Percentiles rank a stretch among this genome's conserved stretches.
Evolutionary conservation across 2,888 invertebrate genomes (phyloP).

Genomic region (Antitype chi): DNA sequence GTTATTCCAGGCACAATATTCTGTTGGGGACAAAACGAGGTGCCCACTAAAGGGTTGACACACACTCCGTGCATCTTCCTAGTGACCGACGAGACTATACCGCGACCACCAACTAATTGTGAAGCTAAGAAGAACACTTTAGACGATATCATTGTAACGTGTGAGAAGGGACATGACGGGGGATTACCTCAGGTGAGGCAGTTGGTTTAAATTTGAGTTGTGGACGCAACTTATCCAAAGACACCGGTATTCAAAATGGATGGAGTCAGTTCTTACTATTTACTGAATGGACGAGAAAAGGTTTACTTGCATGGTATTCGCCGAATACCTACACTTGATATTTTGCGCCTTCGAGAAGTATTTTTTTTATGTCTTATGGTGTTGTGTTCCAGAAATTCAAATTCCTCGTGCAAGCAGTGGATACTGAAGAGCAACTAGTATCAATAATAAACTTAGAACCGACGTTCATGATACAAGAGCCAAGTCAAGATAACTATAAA

Average conservation of each 20-base stretch:
- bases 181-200: conserved; percentile 82
- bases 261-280: neutral
- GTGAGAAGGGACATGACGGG: conserved; percentile 84
- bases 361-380: too few species aligned
- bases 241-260: neutral
- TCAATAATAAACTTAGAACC: conserved; percentile 84
- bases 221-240: neutral
- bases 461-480: conserved; percentile 82
- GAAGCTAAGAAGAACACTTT: conserved; percentile 72
- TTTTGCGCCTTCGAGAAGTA: neutral
- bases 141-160: conserved; percentile 78
- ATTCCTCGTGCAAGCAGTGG: conserved; percentile 76
- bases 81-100: conserved; percentile 84
- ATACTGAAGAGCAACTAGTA: conserved; percentile 76
- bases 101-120: conserved; percentile 81
- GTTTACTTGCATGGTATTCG: neutral
- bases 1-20: conserved; percentile 76
- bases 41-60: conserved; percentile 71
- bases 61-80: conserved; percentile 81
- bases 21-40: conserved; percentile 85
- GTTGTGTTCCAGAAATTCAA: conserved; percentile 83
- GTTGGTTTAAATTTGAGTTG: neutral
- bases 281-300: neutral
- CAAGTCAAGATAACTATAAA: conserved; percentile 79
- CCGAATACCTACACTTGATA: neutral